A percentile compares a stretch with the other conserved stretches of the same genome.
phyloP scores from a whole-genome alignment of 2,797 vertebrate genomes.

The Acanthiza pusilla region DNA sequence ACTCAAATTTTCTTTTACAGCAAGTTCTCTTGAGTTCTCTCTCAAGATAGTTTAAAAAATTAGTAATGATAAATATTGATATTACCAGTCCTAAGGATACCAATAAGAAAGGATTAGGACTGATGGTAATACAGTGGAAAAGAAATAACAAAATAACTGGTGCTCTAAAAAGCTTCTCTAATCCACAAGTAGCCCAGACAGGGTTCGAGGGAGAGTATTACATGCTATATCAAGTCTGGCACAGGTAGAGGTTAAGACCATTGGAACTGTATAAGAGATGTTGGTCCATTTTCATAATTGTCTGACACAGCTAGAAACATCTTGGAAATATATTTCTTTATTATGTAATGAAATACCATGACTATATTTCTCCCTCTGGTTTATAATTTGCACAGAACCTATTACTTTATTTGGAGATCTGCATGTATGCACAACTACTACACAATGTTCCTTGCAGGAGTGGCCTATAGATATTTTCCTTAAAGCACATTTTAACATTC shows the following conservation, averaged over 20 bases:
- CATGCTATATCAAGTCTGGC: rapidly evolving
- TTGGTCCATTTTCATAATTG: background rate
- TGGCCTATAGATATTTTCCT: background rate
- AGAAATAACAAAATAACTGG: background rate
- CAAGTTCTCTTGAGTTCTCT: background rate
- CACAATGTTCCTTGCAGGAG: background rate
- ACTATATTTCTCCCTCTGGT: background rate
- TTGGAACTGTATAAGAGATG: background rate
- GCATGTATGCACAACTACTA: background rate
- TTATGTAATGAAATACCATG: background rate
- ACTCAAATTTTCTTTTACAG: background rate
- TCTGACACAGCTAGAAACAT: background rate
- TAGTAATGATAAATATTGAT: background rate
- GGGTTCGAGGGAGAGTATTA: background rate
- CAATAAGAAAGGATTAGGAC: background rate
- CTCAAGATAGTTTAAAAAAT: background rate
- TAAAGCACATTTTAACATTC: background rate
- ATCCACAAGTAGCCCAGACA: background rate
- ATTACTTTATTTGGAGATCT: background rate
- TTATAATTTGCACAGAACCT: background rate
- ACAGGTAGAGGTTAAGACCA: background rate
- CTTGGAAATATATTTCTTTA: background rate
- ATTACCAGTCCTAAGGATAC: background rate
- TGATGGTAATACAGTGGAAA: background rate
- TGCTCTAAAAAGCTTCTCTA: background rate